These are phyloP conservation scores for Paedocypris micromegethes DNA, from an alignment of 2,797 vertebrate species.

Conservation along the genomic window DNA sequence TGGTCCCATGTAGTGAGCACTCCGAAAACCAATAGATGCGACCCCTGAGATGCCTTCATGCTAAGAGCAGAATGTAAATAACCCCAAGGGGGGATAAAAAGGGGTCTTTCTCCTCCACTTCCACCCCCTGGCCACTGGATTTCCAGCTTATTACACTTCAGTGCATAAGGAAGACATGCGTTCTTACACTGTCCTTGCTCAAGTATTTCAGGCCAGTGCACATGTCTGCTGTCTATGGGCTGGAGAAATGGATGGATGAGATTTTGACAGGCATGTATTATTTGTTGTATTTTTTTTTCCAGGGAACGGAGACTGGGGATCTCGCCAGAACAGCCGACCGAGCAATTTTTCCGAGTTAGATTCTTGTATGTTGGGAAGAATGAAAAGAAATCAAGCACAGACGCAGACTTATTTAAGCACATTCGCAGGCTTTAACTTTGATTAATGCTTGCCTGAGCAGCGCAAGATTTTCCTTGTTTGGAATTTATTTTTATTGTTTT, in stretches of 20 bases:
- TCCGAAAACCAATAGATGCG: conserved; percentile 18
- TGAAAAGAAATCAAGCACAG: conserved; percentile 14
- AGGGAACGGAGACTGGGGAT: conserved; percentile 11
- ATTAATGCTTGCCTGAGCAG: neutral
- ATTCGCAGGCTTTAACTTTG: conserved; percentile 1
- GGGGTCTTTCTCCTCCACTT: conserved; percentile 30
- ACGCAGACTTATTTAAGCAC: neutral
- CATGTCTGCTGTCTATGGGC: neutral
- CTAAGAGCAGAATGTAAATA: conserved; percentile 20
- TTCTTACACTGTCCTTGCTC: conserved; percentile 34
- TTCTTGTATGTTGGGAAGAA: conserved; percentile 10
- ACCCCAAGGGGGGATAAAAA: conserved; percentile 37
- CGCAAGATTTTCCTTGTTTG: conserved; percentile 13
- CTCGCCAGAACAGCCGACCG: conserved; percentile 12
- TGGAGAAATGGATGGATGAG: conserved; percentile 10
- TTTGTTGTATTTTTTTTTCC: neutral
- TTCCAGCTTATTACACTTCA: conserved; percentile 45
- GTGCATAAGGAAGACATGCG: conserved; percentile 24
- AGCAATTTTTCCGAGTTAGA: conserved; percentile 20
- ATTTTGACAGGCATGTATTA: conserved; percentile 9
- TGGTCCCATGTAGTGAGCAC: conserved; percentile 24
- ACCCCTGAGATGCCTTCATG: conserved; percentile 23
- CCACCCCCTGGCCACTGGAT: conserved; percentile 37
- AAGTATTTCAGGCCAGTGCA: conserved; percentile 35
- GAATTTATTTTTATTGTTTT: conserved; percentile 26